Evolutionary conservation across 2,888 invertebrate genomes (phyloP).

Genomic region (Cephus spinipes): DNA sequence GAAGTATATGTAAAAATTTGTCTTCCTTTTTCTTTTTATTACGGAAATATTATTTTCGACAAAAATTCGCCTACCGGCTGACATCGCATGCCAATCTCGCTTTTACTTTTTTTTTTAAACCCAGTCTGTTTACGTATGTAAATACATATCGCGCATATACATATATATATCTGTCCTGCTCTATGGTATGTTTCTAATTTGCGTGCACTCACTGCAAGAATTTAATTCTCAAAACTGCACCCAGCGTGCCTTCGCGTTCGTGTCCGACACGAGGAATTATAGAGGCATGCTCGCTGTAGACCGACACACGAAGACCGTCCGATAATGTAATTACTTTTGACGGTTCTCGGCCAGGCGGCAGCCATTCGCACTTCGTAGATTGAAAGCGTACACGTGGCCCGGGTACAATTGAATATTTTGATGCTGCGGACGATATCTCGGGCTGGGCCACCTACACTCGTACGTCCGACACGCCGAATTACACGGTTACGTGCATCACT

Average conservation of each 20-base stretch:
- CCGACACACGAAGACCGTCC: constrained; percentile 19
- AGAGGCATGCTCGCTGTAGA: not conserved
- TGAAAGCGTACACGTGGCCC: constrained; percentile 28
- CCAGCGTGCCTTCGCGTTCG: constrained; percentile 23
- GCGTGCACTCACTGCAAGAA: constrained; percentile 46
- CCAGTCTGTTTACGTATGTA: not conserved
- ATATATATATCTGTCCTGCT: not conserved
- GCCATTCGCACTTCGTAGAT: constrained; percentile 49
- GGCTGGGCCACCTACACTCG: constrained; percentile 22
- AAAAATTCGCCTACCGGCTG: not conserved
- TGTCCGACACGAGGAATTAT: not conserved
- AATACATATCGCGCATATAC: not conserved
- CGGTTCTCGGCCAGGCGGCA: constrained; percentile 39
- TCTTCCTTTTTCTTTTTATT: not conserved
- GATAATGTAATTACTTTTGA: constrained; percentile 55
- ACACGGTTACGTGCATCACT: constrained; percentile 1
- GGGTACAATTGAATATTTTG: constrained; percentile 51
- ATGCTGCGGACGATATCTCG: constrained; percentile 22
- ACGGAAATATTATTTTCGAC: not conserved
- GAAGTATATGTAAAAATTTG: not conserved
- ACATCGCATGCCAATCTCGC: constrained; percentile 21
- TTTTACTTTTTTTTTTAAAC: constrained; percentile 23
- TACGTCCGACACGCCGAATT: constrained; percentile 17
- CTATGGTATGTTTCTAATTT: constrained; percentile 48
- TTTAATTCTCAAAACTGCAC: constrained; percentile 53